A percentile compares a stretch with the other conserved stretches of the same genome.
These are phyloP conservation scores for Symphodus melops DNA, from an alignment of 2,113 vertebrate genomes.

Conservation along the genomic window DNA sequence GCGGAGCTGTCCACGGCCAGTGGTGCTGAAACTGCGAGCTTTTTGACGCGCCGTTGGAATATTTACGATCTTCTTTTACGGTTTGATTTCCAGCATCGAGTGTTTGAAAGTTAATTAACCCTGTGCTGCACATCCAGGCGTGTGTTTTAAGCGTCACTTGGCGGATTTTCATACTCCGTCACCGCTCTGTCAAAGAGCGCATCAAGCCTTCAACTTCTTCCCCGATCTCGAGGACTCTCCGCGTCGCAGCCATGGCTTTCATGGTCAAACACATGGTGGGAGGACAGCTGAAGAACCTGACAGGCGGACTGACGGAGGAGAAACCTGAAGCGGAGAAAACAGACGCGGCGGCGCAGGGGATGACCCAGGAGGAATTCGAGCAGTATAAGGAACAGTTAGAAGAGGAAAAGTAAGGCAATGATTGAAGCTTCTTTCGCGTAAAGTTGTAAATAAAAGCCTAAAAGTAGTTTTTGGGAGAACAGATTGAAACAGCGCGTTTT, in stretches of 20 bases:
- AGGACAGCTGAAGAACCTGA: slow-evolving; percentile 96
- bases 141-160: slow-evolving; percentile 18
- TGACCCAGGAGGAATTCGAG: slow-evolving; percentile 97
- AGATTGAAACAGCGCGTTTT: slow-evolving; percentile 10
- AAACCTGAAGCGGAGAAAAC: slow-evolving; percentile 91
- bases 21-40: slow-evolving; percentile 75
- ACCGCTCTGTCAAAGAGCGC: slow-evolving; percentile 52
- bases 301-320: slow-evolving; percentile 93
- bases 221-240: slow-evolving; percentile 37
- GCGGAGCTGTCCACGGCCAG: slow-evolving; percentile 73
- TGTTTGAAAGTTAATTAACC: slow-evolving; percentile 21
- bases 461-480: background rate
- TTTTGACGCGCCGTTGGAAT: slow-evolving; percentile 29
- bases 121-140: background rate
- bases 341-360: slow-evolving; percentile 90
- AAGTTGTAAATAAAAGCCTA: background rate
- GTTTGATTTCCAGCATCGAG: background rate
- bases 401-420: slow-evolving; percentile 93
- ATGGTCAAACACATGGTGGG: slow-evolving; percentile 98
- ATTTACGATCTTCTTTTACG: background rate
- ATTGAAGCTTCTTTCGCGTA: slow-evolving; percentile 28
- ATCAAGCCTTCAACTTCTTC: slow-evolving; percentile 38
- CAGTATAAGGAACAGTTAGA: slow-evolving; percentile 97
- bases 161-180: slow-evolving; percentile 25
- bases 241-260: slow-evolving; percentile 89